Evolutionary conservation across 2,888 invertebrate genomes (phyloP), one percentile per base, ranked within the genome.

Genomic region (Yponomeuta cagnagella): DNA sequence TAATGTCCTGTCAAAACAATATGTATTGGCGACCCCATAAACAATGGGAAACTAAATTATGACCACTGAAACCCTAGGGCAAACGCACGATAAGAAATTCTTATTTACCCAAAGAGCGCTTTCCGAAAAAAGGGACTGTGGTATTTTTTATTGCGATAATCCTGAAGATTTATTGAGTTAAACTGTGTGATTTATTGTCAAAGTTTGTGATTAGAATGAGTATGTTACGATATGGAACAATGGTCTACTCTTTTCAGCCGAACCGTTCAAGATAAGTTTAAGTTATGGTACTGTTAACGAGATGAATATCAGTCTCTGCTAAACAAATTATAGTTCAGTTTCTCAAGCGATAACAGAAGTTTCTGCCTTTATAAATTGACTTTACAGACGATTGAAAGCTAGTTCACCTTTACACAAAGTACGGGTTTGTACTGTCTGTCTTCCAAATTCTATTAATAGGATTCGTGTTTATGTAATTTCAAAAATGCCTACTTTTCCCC

Each of bases 101-200:
- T 15, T 58, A 58, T 58, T 58, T 58, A 58, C 52, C 52, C 15
- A 58, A 58, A 58, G 52, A 58, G 52, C 52, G 12, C 15, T 58
- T 58, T 10, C 65, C 78, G 77, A 79, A 83, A 82, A 37, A 58
- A 58, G 52, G 12, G 52, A 58, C 52, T 58, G 52, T 15, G 52
- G 52, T 58, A 15, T 58, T 82, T 76, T 78, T 76, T 74, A 74
- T 74, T 72, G 73, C 76, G 79, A 79, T 79, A 77, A 79, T 79
- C 78, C 77, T 10, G 2, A 48, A 75, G 79, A 79, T 78, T 77
- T 79, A 78, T 78, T 74, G 75, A 72, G 72, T 74, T 74, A 76
- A 77, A 76, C 74, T 75, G 70, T 73, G 63, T 74, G 77, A 79
- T 77, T 75, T 78, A 79, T 79, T 72, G 75, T 66, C 37, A 72